Evolutionary conservation across 1,140 invertebrate genomes (phyloP).

Genomic region (Cotesia chilonis): DNA sequence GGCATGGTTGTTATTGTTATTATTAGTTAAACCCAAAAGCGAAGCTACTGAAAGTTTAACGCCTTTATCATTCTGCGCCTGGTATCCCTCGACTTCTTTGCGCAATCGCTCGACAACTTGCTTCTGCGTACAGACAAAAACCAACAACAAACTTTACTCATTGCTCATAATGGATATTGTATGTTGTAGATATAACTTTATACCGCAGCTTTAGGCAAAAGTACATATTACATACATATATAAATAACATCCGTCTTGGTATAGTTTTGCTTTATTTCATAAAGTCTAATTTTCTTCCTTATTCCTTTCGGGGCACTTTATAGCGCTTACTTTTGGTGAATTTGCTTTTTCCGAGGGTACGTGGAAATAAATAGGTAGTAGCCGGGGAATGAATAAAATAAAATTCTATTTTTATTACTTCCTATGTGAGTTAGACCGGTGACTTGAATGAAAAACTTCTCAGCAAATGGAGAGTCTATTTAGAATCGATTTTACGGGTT

Average conservation of each 20-base stretch:
- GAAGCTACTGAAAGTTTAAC: slow-evolving; percentile 54
- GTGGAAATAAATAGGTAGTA: too few species aligned
- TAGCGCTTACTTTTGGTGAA: too few species aligned
- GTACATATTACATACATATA: too few species aligned
- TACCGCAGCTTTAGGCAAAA: background rate
- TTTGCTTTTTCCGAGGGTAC: too few species aligned
- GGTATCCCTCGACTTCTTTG: slow-evolving; percentile 54
- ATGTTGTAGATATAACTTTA: slow-evolving; percentile 18
- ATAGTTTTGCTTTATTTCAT: too few species aligned
- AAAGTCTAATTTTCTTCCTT: too few species aligned
- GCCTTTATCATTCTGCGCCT: slow-evolving; percentile 53
- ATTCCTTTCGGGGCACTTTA: too few species aligned
- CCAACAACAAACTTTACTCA: slow-evolving; percentile 38
- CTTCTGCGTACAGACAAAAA: slow-evolving; percentile 49
- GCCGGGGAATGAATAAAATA: too few species aligned
- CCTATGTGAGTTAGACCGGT: too few species aligned
- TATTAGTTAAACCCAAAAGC: slow-evolving; percentile 53
- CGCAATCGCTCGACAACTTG: slow-evolving; percentile 56
- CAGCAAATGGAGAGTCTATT: slow-evolving; percentile 5
- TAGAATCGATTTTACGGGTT: slow-evolving; percentile 26
- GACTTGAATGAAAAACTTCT: too few species aligned
- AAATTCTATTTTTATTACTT: too few species aligned
- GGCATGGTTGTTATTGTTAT: slow-evolving; percentile 47
- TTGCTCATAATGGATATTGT: slow-evolving; percentile 34
- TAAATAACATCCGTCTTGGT: too few species aligned